A percentile compares a stretch with the other conserved stretches of the same genome.
phyloP scores from a whole-genome alignment of 1,140 invertebrate species.

The Popillia japonica region DNA sequence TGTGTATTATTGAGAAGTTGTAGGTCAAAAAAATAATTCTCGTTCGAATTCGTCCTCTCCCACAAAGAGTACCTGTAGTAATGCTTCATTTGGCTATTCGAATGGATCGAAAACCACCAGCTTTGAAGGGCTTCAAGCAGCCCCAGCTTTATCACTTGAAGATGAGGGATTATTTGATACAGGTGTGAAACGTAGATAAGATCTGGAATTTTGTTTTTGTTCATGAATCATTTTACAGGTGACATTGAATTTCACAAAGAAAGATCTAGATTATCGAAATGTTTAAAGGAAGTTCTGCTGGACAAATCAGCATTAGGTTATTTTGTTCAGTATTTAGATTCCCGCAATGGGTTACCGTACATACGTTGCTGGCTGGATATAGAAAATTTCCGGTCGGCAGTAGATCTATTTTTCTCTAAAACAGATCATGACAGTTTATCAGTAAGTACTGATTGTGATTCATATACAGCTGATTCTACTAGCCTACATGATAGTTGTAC shows the following conservation, averaged over 20 bases:
- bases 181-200: conserved; percentile 44
- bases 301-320: conserved; percentile 76
- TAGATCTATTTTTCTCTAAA: conserved; percentile 32
- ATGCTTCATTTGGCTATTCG: conserved; percentile 25
- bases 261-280: conserved; percentile 69
- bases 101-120: conserved; percentile 16
- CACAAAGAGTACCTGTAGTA: conserved; percentile 37
- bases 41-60: conserved; percentile 32
- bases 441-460: conserved; percentile 60
- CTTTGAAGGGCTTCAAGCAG: conserved; percentile 8
- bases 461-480: conserved; percentile 56
- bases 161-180: conserved; percentile 56
- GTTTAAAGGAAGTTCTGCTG: conserved; percentile 69
- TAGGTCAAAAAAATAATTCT: conserved; percentile 44
- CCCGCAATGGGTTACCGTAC: conserved; percentile 64
- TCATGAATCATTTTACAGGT: conserved; percentile 42
- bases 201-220: conserved; percentile 34
- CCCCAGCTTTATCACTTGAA: conserved; percentile 49
- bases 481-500: conserved; percentile 54
- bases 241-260: conserved; percentile 49
- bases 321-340: conserved; percentile 78
- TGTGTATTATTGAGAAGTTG: conserved; percentile 35
- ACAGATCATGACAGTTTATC: conserved; percentile 59
- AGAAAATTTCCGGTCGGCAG: conserved; percentile 65
- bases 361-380: conserved; percentile 80